Evolutionary conservation across 2,113 vertebrate species (phyloP).

Genomic region (Phocoena phocoena): DNA sequence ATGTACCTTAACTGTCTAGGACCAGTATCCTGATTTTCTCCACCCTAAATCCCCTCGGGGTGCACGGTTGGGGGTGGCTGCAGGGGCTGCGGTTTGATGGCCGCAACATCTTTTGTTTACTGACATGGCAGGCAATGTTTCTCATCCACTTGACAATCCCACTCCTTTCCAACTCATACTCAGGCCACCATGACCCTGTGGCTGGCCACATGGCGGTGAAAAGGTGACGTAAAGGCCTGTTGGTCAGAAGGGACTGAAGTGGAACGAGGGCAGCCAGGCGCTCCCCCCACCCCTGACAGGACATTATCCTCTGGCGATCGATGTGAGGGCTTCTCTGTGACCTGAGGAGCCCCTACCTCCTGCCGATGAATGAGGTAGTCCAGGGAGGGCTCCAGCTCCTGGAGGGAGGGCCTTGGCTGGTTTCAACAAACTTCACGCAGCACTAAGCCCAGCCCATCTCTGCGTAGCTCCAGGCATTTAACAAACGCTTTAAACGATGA

Average conservation of each 20-base stretch:
- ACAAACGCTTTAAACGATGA: slow-evolving; percentile 67
- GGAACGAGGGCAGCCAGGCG: background rate
- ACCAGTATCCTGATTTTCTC: background rate
- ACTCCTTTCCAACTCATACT: background rate
- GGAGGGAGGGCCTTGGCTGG: background rate
- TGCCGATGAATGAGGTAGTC: background rate
- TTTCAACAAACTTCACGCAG: slow-evolving; percentile 7
- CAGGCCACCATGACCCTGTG: background rate
- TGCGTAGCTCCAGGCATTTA: slow-evolving; percentile 54
- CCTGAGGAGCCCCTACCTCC: background rate
- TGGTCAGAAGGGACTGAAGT: background rate
- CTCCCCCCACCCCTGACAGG: background rate
- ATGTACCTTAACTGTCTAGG: background rate
- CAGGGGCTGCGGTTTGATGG: background rate
- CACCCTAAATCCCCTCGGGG: background rate
- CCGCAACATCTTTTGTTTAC: background rate
- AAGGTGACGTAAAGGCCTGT: background rate
- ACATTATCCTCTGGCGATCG: background rate
- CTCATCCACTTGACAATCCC: background rate
- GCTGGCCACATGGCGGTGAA: background rate
- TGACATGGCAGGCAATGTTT: background rate
- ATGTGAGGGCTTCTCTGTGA: background rate
- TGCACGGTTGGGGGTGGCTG: background rate
- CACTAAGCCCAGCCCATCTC: slow-evolving; percentile 5
- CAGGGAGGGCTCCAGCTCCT: background rate